A percentile compares a stretch with the other conserved stretches of the same genome.
phyloP scores from a whole-genome alignment of 2,888 invertebrate genomes.

The Lithodes maja region DNA sequence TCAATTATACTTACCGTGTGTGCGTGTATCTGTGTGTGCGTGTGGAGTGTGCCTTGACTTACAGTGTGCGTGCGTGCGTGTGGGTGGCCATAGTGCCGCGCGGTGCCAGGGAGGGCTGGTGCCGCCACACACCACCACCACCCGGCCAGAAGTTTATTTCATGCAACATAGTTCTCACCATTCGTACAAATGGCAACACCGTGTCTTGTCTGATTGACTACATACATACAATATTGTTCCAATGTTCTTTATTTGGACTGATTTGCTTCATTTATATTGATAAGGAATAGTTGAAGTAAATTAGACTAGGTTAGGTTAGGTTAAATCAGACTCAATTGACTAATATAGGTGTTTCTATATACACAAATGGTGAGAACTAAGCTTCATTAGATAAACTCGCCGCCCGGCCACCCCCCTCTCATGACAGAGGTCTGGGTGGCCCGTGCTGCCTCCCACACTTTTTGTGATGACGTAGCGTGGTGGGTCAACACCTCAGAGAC shows the following conservation, averaged over 20 bases:
- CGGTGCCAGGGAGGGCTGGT: constrained; percentile 26
- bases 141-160: no score
- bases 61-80: constrained; percentile 25
- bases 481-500: constrained; percentile 64
- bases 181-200: no score
- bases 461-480: constrained; percentile 40
- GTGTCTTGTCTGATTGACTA: no score
- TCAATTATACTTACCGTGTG: background rate
- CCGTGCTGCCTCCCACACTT: constrained; percentile 10
- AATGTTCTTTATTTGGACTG: no score
- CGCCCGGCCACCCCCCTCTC: constrained; percentile 49
- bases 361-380: no score
- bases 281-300: background rate
- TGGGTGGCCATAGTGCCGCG: constrained; percentile 16
- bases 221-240: no score
- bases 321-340: no score
- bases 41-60: constrained; percentile 4
- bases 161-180: no score
- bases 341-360: no score
- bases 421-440: constrained; percentile 59
- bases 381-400: no score
- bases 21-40: constrained; percentile 23
- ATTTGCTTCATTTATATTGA: no score
- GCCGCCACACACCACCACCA: background rate
- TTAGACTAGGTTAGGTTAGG: no score